Evolutionary conservation across 1,140 invertebrate species (phyloP), one percentile per base, ranked within the genome.

Genomic region (Wiebesia pumilae): DNA sequence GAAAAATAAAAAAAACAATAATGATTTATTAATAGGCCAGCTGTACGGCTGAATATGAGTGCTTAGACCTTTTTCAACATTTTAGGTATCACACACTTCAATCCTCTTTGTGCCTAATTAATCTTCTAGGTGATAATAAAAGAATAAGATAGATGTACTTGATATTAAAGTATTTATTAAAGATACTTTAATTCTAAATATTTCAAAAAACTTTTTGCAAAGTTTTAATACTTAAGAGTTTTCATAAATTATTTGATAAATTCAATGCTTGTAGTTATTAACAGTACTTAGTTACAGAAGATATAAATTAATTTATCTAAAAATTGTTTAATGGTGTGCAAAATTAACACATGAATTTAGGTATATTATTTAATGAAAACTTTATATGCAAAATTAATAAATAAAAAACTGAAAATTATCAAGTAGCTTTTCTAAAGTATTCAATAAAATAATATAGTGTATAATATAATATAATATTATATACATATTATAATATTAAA

Each of bases 1-100:
- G 24, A 40, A 87, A 62, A 58, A 40, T 47, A 85, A 81, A 73
- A 81, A 80, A 88, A 81, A 75, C 80, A 12, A 83, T 78, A 62
- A 83, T 84, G 14, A 81, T 87, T 83, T 81, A 88, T 83, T 89
- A 90, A 88, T 89, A 88, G 90, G 88, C 89, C 90, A 92, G 90
- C 88, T 93, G 92, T 93, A 92, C 92, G 92, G 92, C 92, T 93
- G 93, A 93, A 90, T 92, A 90, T 90, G 85, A 91, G 86, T 90
- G 89, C 89, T 58, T 91, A 92, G 90, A 92, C 88, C 89, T 87
- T 80, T 89, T 89, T 83, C 77, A 86, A 87, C 88, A 89, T 87
- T 91, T 89, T 87, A 90, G 87, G 81, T 84, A 90, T 84, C 88
- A 90, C 88, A 84, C 89, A 89, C 90, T 92, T 90, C 89, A 91